Conservation (phyloP, 2,797 vertebrate genomes). For the Loris lydekkerianus region DNA sequence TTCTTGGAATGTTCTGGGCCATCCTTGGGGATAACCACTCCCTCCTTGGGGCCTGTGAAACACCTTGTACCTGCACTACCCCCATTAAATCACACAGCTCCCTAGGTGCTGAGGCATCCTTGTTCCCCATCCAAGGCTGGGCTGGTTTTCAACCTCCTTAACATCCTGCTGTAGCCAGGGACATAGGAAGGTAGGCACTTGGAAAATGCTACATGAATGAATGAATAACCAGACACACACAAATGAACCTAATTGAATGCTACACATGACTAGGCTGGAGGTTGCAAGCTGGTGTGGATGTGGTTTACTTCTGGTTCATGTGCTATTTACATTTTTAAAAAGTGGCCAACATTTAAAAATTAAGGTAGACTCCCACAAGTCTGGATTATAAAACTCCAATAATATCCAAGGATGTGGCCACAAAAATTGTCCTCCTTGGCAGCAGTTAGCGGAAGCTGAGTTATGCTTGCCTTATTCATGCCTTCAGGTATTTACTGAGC, state of each 20-base stretch:
- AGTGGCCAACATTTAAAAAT: neutral
- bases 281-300: neutral
- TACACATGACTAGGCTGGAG: neutral
- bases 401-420: neutral
- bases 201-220: neutral
- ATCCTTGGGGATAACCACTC: neutral
- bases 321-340: neutral
- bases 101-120: accelerated
- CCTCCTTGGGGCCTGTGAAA: neutral
- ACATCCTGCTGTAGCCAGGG: neutral
- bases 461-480: neutral
- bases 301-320: neutral
- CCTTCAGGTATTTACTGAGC: neutral
- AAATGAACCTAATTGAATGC: neutral
- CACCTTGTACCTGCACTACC: accelerated
- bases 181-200: neutral
- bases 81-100: accelerated
- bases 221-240: neutral
- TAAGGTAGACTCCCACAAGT: neutral
- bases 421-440: neutral
- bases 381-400: neutral
- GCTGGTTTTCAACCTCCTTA: neutral
- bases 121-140: neutral
- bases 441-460: neutral
- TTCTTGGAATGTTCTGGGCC: neutral